These are phyloP conservation scores for Coenonympha arcania DNA, from an alignment of 2,888 invertebrate genomes.

Conservation along the genomic window DNA sequence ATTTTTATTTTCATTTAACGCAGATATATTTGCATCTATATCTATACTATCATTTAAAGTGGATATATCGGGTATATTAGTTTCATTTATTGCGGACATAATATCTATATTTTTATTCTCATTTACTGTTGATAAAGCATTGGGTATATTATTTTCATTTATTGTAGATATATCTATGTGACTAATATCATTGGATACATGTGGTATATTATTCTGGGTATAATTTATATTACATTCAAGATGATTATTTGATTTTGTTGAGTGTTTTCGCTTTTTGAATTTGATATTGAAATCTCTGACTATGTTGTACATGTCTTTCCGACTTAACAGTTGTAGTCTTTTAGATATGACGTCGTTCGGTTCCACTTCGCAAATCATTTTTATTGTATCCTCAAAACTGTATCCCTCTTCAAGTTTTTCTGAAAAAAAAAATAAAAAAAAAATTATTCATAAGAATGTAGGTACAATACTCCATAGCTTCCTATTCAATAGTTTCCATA, in stretches of 20 bases:
- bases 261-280: background rate
- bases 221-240: background rate
- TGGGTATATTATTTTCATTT: background rate
- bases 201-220: background rate
- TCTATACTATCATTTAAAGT: background rate
- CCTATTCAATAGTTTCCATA: too few species aligned
- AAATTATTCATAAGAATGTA: too few species aligned
- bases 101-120: background rate
- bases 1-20: too few species aligned
- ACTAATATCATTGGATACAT: background rate
- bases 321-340: background rate
- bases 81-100: background rate
- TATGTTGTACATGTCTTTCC: background rate
- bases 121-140: background rate
- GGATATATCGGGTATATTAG: background rate
- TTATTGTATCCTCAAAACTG: background rate
- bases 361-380: background rate
- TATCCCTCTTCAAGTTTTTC: background rate
- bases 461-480: too few species aligned
- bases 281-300: background rate
- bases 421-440: background rate
- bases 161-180: background rate
- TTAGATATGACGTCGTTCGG: background rate
- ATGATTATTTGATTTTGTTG: background rate
- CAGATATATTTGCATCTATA: too few species aligned